A percentile compares a stretch with the other conserved stretches of the same genome.
Evolutionary conservation across 2,797 vertebrate species (phyloP).

Genomic region (Trachurus trachurus): DNA sequence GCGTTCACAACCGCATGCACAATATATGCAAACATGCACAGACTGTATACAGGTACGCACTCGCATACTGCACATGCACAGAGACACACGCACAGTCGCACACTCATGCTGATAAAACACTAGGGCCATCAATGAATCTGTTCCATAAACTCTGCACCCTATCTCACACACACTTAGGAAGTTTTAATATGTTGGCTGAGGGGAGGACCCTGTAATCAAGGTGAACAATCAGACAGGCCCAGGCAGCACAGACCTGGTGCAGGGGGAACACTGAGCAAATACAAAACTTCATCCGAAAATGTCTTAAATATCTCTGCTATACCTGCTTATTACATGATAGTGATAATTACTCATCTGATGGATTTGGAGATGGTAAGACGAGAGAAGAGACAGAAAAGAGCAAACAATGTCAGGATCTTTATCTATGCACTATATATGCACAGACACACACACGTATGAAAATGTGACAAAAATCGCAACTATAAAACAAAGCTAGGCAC

Average conservation of each 20-base stretch:
- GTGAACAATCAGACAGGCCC: constrained; percentile 74
- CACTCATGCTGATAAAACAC: background rate
- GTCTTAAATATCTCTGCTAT: constrained; percentile 48
- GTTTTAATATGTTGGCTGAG: constrained; percentile 47
- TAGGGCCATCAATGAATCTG: background rate
- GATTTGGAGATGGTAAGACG: constrained; percentile 16
- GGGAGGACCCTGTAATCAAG: constrained; percentile 71
- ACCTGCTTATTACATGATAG: constrained; percentile 62
- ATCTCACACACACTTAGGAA: constrained; percentile 36
- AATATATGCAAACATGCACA: constrained; percentile 21
- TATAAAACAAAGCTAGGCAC: background rate
- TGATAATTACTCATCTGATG: constrained; percentile 45
- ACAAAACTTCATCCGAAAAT: constrained; percentile 56
- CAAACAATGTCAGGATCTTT: constrained; percentile 10
- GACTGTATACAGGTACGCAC: background rate
- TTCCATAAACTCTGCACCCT: constrained; percentile 4
- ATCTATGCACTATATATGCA: background rate
- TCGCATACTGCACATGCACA: background rate
- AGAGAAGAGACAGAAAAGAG: background rate
- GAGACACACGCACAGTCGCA: background rate
- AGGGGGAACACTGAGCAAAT: constrained; percentile 40
- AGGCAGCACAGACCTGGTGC: constrained; percentile 50
- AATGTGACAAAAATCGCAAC: background rate
- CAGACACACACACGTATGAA: background rate
- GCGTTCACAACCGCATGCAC: constrained; percentile 31